Percentiles rank a stretch among this genome's conserved stretches.
phyloP scores from a whole-genome alignment of 2,797 vertebrate species.

The Antennarius maculatus region DNA sequence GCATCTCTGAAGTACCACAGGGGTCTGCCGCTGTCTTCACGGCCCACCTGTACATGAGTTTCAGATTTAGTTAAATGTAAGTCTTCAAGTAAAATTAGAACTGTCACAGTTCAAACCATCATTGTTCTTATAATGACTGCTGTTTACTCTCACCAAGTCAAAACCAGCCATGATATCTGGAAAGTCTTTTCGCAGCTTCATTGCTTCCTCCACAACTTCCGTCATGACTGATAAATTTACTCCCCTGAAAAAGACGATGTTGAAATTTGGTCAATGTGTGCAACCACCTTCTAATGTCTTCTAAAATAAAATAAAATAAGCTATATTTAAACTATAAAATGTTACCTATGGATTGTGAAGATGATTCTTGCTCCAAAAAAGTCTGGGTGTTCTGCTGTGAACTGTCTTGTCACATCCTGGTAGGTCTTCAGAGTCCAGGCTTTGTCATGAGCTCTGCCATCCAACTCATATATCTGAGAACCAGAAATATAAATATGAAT shows the following conservation, averaged over 20 bases:
- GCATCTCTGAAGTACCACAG: constrained; percentile 87
- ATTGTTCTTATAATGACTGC: neutral
- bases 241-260: constrained; percentile 70
- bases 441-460: constrained; percentile 80
- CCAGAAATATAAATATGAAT: neutral
- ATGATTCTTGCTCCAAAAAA: constrained; percentile 89
- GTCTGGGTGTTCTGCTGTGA: constrained; percentile 82
- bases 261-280: neutral
- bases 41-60: constrained; percentile 80
- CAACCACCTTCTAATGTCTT: neutral
- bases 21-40: constrained; percentile 86
- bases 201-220: constrained; percentile 75
- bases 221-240: constrained; percentile 74
- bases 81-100: neutral
- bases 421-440: constrained; percentile 85
- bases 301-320: neutral
- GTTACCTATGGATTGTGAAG: constrained; percentile 83
- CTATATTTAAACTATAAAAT: neutral
- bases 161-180: constrained; percentile 90
- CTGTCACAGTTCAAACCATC: neutral
- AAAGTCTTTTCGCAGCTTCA: constrained; percentile 81
- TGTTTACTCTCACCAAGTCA: constrained; percentile 85
- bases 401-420: constrained; percentile 77
- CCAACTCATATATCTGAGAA: constrained; percentile 88
- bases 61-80: neutral